phyloP scores from a whole-genome alignment of 92 coral and sea anemone genomes.

The Parazoanthus atlanticus region DNA sequence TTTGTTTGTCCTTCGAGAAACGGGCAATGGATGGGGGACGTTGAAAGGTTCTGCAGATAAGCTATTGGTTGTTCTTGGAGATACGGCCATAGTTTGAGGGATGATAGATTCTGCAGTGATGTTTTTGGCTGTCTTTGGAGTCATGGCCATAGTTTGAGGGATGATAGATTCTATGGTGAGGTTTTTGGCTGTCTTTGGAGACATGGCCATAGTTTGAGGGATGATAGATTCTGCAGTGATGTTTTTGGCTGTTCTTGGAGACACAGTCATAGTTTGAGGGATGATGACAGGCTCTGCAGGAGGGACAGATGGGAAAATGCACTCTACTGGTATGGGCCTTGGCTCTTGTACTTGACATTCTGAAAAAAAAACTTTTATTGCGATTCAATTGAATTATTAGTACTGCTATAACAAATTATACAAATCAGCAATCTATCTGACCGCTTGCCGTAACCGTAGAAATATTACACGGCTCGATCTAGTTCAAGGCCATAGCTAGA shows the following conservation, averaged over 20 bases:
- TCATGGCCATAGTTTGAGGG: background rate
- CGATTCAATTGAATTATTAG: background rate
- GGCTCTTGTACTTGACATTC: constrained; percentile 13
- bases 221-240: background rate
- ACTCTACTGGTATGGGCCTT: background rate
- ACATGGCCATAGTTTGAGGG: background rate
- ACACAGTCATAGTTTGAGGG: background rate
- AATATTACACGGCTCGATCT: no score
- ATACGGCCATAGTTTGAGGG: background rate
- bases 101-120: background rate
- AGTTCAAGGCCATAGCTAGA: no score
- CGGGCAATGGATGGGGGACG: background rate
- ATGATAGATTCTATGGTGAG: background rate
- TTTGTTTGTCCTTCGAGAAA: background rate
- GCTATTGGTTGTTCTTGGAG: background rate
- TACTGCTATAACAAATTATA: no score
- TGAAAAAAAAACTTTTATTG: background rate
- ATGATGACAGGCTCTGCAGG: background rate
- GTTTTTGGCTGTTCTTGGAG: background rate
- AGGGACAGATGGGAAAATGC: background rate
- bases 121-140: background rate
- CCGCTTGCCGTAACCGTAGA: no score
- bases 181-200: background rate
- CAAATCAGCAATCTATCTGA: no score
- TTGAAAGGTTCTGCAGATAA: background rate